phyloP scores from a whole-genome alignment of 2,113 vertebrate species.

The Bostrychus sinensis region DNA sequence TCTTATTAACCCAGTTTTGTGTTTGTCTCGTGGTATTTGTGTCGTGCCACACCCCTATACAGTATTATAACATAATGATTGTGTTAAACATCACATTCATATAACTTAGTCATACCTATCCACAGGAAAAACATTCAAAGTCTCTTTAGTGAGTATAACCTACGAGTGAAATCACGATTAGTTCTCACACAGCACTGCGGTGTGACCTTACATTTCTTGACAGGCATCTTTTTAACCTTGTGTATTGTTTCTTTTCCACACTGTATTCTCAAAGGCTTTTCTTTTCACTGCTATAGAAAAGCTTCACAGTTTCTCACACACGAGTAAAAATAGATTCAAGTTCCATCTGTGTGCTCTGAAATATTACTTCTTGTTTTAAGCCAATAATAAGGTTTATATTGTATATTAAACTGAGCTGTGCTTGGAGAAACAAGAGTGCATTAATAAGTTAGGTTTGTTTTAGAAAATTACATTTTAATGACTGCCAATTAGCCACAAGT shows the following conservation, averaged over 20 bases:
- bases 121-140: no score
- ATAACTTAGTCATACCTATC: no score
- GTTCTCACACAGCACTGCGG: conserved; percentile 36
- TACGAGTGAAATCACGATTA: no score
- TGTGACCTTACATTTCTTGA: conserved; percentile 65
- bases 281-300: conserved; percentile 11
- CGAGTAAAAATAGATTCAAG: conserved; percentile 16
- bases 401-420: conserved; percentile 13
- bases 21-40: no score
- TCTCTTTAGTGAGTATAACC: no score
- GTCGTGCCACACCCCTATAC: no score
- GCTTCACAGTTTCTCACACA: neutral
- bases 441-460: conserved; percentile 19
- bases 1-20: no score
- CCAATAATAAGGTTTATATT: conserved; percentile 30
- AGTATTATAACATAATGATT: no score
- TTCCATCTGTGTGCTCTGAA: conserved; percentile 16
- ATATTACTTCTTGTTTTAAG: conserved; percentile 13
- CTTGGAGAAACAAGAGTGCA: conserved; percentile 9
- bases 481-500: conserved; percentile 9
- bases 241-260: conserved; percentile 7
- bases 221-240: conserved; percentile 37
- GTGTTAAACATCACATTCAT: no score
- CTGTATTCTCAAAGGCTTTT: conserved; percentile 12
- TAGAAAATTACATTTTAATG: conserved; percentile 15